Evolutionary conservation across 2,888 invertebrate genomes (phyloP).

Genomic region (Drosophila pseudotakahashii): DNA sequence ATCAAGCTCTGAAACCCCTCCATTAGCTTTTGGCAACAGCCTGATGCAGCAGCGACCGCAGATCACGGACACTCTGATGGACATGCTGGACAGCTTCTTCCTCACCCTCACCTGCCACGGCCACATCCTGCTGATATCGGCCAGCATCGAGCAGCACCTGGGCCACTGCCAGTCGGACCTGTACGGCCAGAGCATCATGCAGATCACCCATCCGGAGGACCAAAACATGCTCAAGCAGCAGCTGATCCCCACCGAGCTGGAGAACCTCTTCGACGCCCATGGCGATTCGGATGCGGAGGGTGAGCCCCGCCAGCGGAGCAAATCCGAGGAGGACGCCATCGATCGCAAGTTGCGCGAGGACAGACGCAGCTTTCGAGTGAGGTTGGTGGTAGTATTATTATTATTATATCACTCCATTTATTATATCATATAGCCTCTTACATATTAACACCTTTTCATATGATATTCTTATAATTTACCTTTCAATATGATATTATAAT

Average conservation of each 20-base stretch:
- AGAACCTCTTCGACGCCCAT: constrained; percentile 83
- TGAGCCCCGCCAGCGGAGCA: constrained; percentile 85
- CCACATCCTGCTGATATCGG: constrained; percentile 93
- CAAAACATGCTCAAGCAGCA: constrained; percentile 89
- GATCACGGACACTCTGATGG: constrained; percentile 87
- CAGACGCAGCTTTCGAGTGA: constrained; percentile 86
- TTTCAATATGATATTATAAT: neutral
- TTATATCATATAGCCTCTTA: no score
- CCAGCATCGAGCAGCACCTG: constrained; percentile 92
- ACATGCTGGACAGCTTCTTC: constrained; percentile 91
- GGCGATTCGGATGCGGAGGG: constrained; percentile 86
- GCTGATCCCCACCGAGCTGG: constrained; percentile 86
- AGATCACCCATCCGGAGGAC: constrained; percentile 92
- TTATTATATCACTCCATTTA: neutral
- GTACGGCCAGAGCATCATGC: constrained; percentile 91
- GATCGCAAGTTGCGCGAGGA: constrained; percentile 84
- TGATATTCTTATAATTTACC: no score
- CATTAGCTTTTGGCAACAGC: constrained; percentile 86
- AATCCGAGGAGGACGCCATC: constrained; percentile 82
- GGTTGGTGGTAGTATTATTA: constrained; percentile 68
- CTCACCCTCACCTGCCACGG: constrained; percentile 92
- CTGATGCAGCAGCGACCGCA: constrained; percentile 85
- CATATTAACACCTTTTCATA: no score
- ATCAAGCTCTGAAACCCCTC: neutral
- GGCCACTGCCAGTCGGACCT: constrained; percentile 95